Base-by-base conservation (phyloP, 2,113 vertebrate species). In the Pedetes capensis region DNA sequence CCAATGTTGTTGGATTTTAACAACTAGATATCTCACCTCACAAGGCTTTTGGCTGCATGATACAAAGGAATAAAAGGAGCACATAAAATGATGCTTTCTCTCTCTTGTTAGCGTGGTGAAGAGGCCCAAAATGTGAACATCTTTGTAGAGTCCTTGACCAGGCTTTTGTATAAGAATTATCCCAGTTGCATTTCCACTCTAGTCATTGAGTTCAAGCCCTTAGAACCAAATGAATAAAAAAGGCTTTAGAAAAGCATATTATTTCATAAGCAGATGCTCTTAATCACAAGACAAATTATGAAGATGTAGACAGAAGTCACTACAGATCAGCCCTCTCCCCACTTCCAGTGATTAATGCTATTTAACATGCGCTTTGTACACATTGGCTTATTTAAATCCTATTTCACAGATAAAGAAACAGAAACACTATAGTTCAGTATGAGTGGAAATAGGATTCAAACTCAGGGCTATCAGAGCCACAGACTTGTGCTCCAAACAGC, bases 231-330 rank as follows among this genome's bases (percentile, higher is more conserved):
- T 22, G 2, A 95, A 94, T 69, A 91, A 84, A 90, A 55, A 11
- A 17, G 11, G 51, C 53, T 89, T 39, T 3, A 22, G 42, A 44
- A 84, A 94, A 76, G 8, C 11, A 64, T n/a, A 74, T 72, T 91
- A 76, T 64, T 85, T 88, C 49, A 49, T 68, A 86, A 95, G 34
- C 51, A 23, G 37, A 61, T 93, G 13, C 7, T 6, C 8, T 91
- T 76, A 88, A 63, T 82, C 57, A 92, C 9, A 61, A 86, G 59
- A 94, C 72, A 80, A 82, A 82, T 34, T 57, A 85, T 64, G 32
- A 94, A 29, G 47, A 68, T 49, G 11, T 59, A 93, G 57, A 34
- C 4, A 69, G 27, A 87, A 23, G 6, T 27, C 17, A 85, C 8
- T 39, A 7, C 34, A n/a, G 71, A 2, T 63, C 39, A 74, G 23